Evolutionary conservation across 2,888 invertebrate genomes (phyloP), one percentile per base, ranked within the genome.

Genomic region (Tipula confusa): DNA sequence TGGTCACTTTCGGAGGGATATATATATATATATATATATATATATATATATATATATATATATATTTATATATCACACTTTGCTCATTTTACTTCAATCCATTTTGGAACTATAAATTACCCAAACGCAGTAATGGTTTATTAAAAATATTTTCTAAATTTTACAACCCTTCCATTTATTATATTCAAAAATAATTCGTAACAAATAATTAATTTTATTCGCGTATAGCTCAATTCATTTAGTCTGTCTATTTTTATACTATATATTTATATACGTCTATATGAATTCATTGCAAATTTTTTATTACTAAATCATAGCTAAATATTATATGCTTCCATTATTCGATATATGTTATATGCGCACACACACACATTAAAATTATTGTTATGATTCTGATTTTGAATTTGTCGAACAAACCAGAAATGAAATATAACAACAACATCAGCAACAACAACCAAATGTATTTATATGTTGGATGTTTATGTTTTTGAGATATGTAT

Each of bases 401-500:
- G 43, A n/a, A 43, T 43, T 43, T 64, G 64, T 64, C 24, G 64
- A 64, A 64, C 64, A 64, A 64, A 9, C 64, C 64, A 64, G 64
- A 64, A 64, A 64, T 64, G 64, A 64, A 64, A 64, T 64, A 64
- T 64, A 43, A 11, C 6, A 33, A 33, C 6, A 33, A 33, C 6
- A n/a, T n/a, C n/a, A n/a, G n/a, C n/a, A n/a, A n/a, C n/a, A n/a
- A n/a, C n/a, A n/a, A 33, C 33, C n/a, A n/a, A 33, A 2, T 33
- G 33, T 33, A 33, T 33, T 31, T 80, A 7, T 43, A 29, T 80
- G 80, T 80, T 80, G 29, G 15, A n/a, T 31, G 29, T 80, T 31
- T 80, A 80, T 80, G 80, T 80, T 80, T 80, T 29, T 80, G 80
- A 80, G 80, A 80, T 80, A 80, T 80, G 80, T 80, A 29, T 80